A percentile compares a stretch with the other conserved stretches of the same genome.
Conservation (phyloP, 1,140 invertebrate genomes). For the Drosophila eugracilis region DNA sequence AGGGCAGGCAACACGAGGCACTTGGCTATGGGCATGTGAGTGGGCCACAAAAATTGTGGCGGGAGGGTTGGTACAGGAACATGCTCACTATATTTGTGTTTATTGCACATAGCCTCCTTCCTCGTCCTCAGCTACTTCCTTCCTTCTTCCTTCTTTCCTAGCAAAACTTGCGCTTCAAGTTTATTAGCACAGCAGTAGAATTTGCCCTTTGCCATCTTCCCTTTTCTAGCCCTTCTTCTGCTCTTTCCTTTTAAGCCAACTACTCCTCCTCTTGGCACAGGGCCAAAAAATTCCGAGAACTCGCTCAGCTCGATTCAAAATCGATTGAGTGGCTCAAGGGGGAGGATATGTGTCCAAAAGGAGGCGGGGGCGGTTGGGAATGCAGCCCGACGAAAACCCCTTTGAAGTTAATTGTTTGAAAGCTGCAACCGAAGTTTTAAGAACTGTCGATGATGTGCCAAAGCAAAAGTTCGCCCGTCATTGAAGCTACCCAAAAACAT, state of each 20-base stretch:
- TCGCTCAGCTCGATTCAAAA: constrained; percentile 44
- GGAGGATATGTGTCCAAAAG: not conserved
- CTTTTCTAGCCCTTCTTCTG: not conserved
- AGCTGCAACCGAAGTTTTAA: constrained; percentile 40
- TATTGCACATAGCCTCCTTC: constrained; percentile 40
- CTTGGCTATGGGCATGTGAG: too few species aligned
- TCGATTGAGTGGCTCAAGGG: constrained; percentile 39
- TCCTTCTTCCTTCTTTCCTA: constrained; percentile 1
- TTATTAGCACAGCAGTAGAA: constrained; percentile 49
- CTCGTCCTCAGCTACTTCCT: constrained; percentile 3
- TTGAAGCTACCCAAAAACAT: constrained; percentile 22
- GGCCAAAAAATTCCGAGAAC: constrained; percentile 51
- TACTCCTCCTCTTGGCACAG: constrained; percentile 26
- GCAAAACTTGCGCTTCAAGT: constrained; percentile 52
- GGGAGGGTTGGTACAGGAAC: constrained; percentile 4
- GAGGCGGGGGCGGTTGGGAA: constrained; percentile 2
- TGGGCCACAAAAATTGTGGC: constrained; percentile 21
- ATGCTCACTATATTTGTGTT: constrained; percentile 26
- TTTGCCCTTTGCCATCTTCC: not conserved
- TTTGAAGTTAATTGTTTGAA: constrained; percentile 54
- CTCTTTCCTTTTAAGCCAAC: constrained; percentile 17
- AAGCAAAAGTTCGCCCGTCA: constrained; percentile 31
- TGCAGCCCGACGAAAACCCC: constrained; percentile 24
- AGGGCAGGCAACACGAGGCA: constrained; percentile 21
- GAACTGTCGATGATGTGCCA: constrained; percentile 47